Percentiles rank a stretch among this genome's conserved stretches.
Conservation (phyloP, 2,888 invertebrate species). For the Caenorhabditis becei region DNA sequence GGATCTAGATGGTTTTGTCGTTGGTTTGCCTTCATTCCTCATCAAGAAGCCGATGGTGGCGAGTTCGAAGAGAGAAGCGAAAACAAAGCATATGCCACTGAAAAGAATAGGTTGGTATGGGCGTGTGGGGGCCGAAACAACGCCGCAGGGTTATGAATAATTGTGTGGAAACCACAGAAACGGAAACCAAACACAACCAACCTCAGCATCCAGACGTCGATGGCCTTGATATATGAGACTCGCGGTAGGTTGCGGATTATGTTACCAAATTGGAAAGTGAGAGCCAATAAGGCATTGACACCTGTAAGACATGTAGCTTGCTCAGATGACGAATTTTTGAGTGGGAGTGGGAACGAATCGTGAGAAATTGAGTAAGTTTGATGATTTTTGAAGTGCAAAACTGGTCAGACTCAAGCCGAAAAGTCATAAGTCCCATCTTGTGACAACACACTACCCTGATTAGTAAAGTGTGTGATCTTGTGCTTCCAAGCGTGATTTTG, state of each 20-base stretch:
- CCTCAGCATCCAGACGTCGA: conserved; percentile 79
- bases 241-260: conserved; percentile 80
- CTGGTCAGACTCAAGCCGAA: too few relatives aligned
- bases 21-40: conserved; percentile 74
- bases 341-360: too few relatives aligned
- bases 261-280: conserved; percentile 81
- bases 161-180: conserved; percentile 29
- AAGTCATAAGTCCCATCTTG: too few relatives aligned
- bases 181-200: conserved; percentile 38
- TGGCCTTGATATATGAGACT: conserved; percentile 80
- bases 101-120: conserved; percentile 24
- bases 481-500: too few relatives aligned
- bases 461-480: too few relatives aligned
- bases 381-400: too few relatives aligned
- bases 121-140: background rate
- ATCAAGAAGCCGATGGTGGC: conserved; percentile 79
- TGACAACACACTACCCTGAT: too few relatives aligned
- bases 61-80: conserved; percentile 80
- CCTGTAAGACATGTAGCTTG: conserved; percentile 56
- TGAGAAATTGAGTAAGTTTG: too few relatives aligned
- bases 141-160: conserved; percentile 44
- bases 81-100: conserved; percentile 81
- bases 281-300: conserved; percentile 80
- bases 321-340: too few relatives aligned
- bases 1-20: conserved; percentile 31